Evolutionary conservation across 1,140 invertebrate genomes (phyloP).

Genomic region (Pararge aegeria): DNA sequence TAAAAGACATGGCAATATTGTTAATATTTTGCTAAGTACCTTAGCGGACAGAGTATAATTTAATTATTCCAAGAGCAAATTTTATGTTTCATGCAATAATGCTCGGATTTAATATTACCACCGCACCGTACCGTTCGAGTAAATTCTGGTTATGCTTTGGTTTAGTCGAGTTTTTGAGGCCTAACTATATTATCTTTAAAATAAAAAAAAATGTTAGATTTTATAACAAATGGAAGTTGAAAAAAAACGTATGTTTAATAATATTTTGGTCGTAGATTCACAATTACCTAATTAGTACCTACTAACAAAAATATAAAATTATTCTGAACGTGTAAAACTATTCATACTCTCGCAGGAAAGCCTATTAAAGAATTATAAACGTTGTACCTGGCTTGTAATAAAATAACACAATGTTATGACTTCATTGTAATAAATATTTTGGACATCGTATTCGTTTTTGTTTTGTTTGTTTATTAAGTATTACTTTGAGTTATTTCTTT

Average conservation of each 20-base stretch:
- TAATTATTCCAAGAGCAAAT: too few species aligned
- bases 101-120: too few species aligned
- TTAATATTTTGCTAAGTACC: too few species aligned
- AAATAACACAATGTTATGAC: constrained; percentile 72
- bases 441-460: constrained; percentile 55
- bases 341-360: constrained; percentile 45
- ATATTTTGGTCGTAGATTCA: not conserved
- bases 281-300: not conserved
- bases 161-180: constrained; percentile 1
- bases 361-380: constrained; percentile 57
- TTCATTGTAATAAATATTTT: constrained; percentile 78
- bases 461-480: constrained; percentile 15
- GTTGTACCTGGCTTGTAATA: constrained; percentile 77
- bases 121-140: too few species aligned
- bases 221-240: not conserved
- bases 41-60: too few species aligned
- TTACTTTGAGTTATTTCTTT: not conserved
- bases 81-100: too few species aligned
- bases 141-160: not conserved
- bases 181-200: not conserved
- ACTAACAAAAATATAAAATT: constrained; percentile 26
- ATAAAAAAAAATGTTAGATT: constrained; percentile 1
- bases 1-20: too few species aligned
- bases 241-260: not conserved
- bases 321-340: constrained; percentile 19